Evolutionary conservation across 2,797 vertebrate species (phyloP).

Genomic region (Telmatherina bonti): DNA sequence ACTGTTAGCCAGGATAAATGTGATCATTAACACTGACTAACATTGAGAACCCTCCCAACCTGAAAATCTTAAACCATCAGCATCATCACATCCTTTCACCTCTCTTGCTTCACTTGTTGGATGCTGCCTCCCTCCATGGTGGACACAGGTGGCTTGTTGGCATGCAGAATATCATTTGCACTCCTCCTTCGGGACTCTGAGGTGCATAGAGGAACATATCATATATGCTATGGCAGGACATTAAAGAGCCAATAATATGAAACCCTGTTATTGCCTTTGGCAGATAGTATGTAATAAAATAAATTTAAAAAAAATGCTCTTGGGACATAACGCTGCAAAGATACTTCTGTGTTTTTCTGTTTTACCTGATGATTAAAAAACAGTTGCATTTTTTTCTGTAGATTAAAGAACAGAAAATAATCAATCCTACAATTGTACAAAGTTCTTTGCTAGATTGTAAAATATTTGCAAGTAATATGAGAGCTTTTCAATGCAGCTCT

Average conservation of each 20-base stretch:
- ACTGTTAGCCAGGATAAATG: slow-evolving; percentile 35
- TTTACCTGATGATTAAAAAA: background rate
- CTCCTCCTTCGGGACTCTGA: slow-evolving; percentile 37
- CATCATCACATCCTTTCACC: slow-evolving; percentile 5
- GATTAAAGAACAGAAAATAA: background rate
- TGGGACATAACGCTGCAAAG: background rate
- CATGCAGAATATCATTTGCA: slow-evolving; percentile 34
- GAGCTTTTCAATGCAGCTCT: background rate
- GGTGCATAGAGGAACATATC: slow-evolving; percentile 49
- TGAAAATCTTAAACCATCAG: slow-evolving; percentile 39
- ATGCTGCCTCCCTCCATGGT: slow-evolving; percentile 29
- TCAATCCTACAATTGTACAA: background rate
- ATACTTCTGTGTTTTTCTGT: background rate
- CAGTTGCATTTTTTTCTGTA: background rate
- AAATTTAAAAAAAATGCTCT: slow-evolving; percentile 13
- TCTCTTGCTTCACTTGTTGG: slow-evolving; percentile 1
- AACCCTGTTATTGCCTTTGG: slow-evolving; percentile 37
- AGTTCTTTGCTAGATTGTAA: background rate
- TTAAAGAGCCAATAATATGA: slow-evolving; percentile 49
- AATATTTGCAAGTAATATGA: background rate
- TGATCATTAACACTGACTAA: slow-evolving; percentile 59
- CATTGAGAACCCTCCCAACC: slow-evolving; percentile 20
- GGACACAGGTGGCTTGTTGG: slow-evolving; percentile 56
- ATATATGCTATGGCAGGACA: slow-evolving; percentile 40
- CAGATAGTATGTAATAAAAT: background rate